A percentile compares a stretch with the other conserved stretches of the same genome.
These are phyloP conservation scores for Rhogogaster chlorosoma DNA, from an alignment of 2,888 invertebrate species.

Conservation along the genomic window DNA sequence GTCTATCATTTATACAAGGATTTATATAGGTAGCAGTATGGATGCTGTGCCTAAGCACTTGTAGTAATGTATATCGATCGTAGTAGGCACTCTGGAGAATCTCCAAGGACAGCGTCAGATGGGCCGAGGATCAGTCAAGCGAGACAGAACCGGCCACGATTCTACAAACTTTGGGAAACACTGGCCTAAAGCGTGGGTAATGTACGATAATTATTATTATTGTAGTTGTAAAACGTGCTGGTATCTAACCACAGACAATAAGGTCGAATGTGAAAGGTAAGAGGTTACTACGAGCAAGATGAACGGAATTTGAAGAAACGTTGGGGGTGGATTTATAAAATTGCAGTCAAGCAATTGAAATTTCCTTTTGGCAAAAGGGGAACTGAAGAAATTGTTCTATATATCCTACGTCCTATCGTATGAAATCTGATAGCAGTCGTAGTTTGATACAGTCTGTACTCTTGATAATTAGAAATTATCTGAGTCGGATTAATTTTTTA, in stretches of 20 bases:
- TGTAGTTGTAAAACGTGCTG: neutral
- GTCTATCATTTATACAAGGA: neutral
- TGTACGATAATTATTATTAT: neutral
- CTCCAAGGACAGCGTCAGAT: neutral
- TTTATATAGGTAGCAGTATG: neutral
- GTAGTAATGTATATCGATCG: neutral
- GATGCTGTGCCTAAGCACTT: neutral
- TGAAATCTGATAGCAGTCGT: neutral
- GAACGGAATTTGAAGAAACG: neutral
- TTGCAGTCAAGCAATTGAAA: neutral
- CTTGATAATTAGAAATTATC: neutral
- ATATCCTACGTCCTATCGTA: neutral
- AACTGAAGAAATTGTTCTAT: neutral
- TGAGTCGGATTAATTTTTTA: neutral
- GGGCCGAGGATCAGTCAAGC: neutral
- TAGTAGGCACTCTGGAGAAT: neutral
- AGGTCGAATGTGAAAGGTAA: neutral
- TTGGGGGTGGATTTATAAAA: neutral
- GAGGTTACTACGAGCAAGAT: neutral
- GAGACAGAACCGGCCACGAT: neutral
- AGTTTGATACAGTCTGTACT: neutral
- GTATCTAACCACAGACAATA: neutral
- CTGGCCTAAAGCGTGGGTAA: neutral
- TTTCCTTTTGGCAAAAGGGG: neutral
- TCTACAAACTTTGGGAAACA: neutral